Percentiles rank a stretch among this genome's conserved stretches.
phyloP scores from a whole-genome alignment of 2,113 vertebrate genomes.

The Protobothrops mucrosquamatus region DNA sequence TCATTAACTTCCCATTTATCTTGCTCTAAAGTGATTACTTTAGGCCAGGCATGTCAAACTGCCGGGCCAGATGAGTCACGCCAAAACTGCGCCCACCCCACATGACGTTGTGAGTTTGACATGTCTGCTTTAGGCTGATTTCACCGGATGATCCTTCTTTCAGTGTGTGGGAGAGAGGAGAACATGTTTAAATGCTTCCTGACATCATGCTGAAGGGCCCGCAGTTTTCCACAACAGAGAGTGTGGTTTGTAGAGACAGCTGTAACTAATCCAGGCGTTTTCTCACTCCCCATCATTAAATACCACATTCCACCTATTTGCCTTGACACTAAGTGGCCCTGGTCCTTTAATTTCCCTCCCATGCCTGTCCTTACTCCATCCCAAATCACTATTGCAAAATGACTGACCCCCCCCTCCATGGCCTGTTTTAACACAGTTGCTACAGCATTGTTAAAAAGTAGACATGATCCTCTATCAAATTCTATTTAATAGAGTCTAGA shows the following conservation, averaged over 20 bases:
- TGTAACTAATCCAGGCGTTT: neutral
- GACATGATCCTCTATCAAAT: rapidly evolving
- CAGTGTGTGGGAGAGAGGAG: neutral
- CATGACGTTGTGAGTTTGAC: too few relatives aligned
- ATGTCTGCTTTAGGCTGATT: neutral
- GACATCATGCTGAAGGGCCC: neutral
- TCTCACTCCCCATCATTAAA: neutral
- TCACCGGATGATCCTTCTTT: too few relatives aligned
- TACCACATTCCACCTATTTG: neutral
- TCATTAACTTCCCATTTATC: neutral
- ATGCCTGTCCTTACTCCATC: neutral
- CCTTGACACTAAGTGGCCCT: neutral
- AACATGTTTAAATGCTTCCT: neutral
- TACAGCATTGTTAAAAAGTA: neutral
- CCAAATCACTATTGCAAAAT: neutral
- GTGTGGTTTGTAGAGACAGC: neutral
- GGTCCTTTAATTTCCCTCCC: too few relatives aligned
- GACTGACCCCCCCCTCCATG: rapidly evolving
- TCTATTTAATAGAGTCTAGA: neutral
- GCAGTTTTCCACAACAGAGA: neutral
- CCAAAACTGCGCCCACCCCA: too few relatives aligned
- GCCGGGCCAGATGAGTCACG: too few relatives aligned
- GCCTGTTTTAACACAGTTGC: neutral
- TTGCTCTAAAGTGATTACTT: neutral
- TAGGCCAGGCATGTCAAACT: too few relatives aligned